Conservation (phyloP, 2,888 invertebrate species). For the Cryptosula pallasiana region DNA sequence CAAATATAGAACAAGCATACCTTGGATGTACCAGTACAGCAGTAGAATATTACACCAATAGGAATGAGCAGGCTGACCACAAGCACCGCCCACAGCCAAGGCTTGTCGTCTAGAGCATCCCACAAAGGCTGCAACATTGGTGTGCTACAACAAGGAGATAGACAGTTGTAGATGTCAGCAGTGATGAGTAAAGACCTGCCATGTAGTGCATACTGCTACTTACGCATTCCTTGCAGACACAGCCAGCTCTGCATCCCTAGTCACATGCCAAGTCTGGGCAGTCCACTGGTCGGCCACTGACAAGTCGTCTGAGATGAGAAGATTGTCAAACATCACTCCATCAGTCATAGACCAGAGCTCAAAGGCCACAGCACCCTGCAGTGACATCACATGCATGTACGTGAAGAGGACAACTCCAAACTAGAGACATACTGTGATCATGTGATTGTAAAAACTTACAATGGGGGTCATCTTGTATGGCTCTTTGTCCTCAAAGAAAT, state of each 20-base stretch:
- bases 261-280: slow-evolving; percentile 74
- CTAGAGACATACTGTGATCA: too few species aligned
- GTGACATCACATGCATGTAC: too few species aligned
- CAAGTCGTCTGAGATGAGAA: slow-evolving; percentile 80
- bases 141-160: slow-evolving; percentile 62
- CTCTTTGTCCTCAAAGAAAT: slow-evolving; percentile 81
- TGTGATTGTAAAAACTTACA: too few species aligned
- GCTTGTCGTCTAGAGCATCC: slow-evolving; percentile 74
- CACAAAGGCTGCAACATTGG: slow-evolving; percentile 64
- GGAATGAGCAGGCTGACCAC: slow-evolving; percentile 72
- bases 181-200: neutral
- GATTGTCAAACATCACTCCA: slow-evolving; percentile 88
- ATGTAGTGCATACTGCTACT: slow-evolving; percentile 24
- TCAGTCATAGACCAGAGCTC: slow-evolving; percentile 99
- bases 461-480: slow-evolving; percentile 75
- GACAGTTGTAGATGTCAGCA: neutral
- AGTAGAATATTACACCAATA: slow-evolving; percentile 73
- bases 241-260: slow-evolving; percentile 59
- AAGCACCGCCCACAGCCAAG: slow-evolving; percentile 85
- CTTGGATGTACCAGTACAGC: slow-evolving; percentile 59
- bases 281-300: slow-evolving; percentile 74
- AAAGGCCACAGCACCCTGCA: slow-evolving; percentile 82
- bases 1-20: too few species aligned
- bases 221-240: slow-evolving; percentile 34
- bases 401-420: too few species aligned